phyloP scores from a whole-genome alignment of 2,888 invertebrate genomes.

The Adela reaumurella region DNA sequence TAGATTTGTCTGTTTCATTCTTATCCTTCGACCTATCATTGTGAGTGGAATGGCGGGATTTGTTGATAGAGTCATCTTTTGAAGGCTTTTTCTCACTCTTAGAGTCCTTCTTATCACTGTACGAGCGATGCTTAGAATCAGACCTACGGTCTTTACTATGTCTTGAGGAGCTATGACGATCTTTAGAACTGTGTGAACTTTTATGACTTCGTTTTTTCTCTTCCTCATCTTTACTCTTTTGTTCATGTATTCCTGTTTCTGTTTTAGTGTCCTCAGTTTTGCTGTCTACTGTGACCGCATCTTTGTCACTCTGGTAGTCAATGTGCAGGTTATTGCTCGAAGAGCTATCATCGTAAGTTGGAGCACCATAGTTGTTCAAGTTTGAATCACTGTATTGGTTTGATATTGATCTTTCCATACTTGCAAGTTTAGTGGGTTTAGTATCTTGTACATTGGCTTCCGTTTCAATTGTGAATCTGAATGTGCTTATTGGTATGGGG shows the following conservation, averaged over 20 bases:
- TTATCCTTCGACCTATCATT: constrained; percentile 34
- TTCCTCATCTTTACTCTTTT: constrained; percentile 31
- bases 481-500: constrained; percentile 22
- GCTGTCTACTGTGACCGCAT: constrained; percentile 18
- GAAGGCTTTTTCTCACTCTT: constrained; percentile 34
- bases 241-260: constrained; percentile 24
- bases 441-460: constrained; percentile 18
- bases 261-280: constrained; percentile 34
- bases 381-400: constrained; percentile 40
- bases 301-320: constrained; percentile 47
- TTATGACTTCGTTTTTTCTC: constrained; percentile 33
- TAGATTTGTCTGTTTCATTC: constrained; percentile 29
- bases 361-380: constrained; percentile 36
- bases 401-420: constrained; percentile 19
- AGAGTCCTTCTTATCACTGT: constrained; percentile 27
- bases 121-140: constrained; percentile 32
- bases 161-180: constrained; percentile 30
- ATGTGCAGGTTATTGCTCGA: constrained; percentile 43
- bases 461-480: constrained; percentile 38
- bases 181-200: constrained; percentile 39
- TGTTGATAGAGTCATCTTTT: constrained; percentile 29
- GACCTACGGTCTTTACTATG: constrained; percentile 34
- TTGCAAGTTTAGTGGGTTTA: background rate
- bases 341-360: constrained; percentile 42
- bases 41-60: constrained; percentile 27